A percentile compares a stretch with the other conserved stretches of the same genome.
Evolutionary conservation across 1,140 invertebrate genomes (phyloP).

Genomic region (Aporrectodea caliginosa): DNA sequence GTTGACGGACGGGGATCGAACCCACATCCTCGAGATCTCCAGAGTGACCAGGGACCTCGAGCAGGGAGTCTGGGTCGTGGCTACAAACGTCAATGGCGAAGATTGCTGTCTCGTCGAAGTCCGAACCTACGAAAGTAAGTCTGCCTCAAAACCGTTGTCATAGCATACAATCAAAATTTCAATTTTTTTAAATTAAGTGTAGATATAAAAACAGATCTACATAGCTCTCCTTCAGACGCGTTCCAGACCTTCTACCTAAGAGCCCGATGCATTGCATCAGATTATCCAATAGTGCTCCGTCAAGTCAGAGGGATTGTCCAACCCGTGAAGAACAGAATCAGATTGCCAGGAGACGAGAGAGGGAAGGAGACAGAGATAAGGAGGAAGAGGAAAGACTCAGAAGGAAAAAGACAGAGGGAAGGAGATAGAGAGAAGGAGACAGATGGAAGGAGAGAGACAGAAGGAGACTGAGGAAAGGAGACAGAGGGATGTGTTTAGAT

Average conservation of each 20-base stretch:
- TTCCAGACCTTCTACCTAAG: no score
- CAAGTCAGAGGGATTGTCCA: no score
- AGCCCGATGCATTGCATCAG: no score
- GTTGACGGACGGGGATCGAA: background rate
- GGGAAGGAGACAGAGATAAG: background rate
- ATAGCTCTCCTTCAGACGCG: no score
- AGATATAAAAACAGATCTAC: no score
- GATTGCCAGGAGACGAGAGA: background rate
- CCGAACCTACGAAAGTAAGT: background rate
- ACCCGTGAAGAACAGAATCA: background rate
- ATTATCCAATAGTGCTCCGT: no score
- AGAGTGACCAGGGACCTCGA: constrained; percentile 7
- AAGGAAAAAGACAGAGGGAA: background rate
- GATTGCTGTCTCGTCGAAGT: constrained; percentile 20
- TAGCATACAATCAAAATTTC: no score
- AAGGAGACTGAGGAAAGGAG: background rate
- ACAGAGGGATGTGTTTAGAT: no score
- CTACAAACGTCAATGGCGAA: constrained; percentile 1
- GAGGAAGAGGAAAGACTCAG: background rate
- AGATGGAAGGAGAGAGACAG: background rate
- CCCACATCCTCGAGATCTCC: background rate
- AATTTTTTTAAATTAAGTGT: no score
- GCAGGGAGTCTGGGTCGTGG: constrained; percentile 13
- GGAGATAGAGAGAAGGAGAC: background rate
- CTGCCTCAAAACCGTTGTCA: no score